Percentiles rank a stretch among this genome's conserved stretches.
Conservation (phyloP, 2,888 invertebrate genomes). For the Drosophila tripunctata region DNA sequence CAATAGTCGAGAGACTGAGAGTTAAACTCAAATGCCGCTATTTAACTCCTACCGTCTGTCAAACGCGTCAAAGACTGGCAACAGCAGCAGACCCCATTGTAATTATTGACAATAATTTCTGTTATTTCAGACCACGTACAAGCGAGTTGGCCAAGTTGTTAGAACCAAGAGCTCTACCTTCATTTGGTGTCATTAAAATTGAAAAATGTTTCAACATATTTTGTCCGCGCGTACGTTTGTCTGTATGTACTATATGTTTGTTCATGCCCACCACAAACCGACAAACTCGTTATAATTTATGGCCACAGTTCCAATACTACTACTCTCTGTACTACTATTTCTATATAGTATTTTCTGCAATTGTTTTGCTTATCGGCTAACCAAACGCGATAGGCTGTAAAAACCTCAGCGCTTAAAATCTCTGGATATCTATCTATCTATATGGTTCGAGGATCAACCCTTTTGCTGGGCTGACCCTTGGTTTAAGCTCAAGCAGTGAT, state of each 20-base stretch:
- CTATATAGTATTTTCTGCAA: conserved; percentile 7
- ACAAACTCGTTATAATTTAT: conserved; percentile 63
- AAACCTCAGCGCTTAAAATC: conserved; percentile 45
- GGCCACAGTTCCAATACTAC: conserved; percentile 40
- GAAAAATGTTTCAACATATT: conserved; percentile 65
- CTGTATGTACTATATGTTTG: too few species aligned
- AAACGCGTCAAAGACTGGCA: conserved; percentile 72
- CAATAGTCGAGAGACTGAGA: too few species aligned
- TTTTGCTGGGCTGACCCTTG: conserved; percentile 63
- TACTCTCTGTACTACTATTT: too few species aligned
- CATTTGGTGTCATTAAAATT: conserved; percentile 72
- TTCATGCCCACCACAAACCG: conserved; percentile 52
- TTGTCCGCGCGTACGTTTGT: too few species aligned
- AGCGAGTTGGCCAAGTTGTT: conserved; percentile 26
- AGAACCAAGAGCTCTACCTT: conserved; percentile 38
- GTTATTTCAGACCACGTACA: conserved; percentile 57
- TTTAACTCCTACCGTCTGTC: conserved; percentile 77
- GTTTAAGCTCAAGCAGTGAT: conserved; percentile 47
- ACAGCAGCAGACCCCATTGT: conserved; percentile 66
- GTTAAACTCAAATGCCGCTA: conserved; percentile 59
- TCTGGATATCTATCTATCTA: conserved; percentile 2
- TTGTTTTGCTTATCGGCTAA: conserved; percentile 31
- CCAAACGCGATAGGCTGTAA: conserved; percentile 64
- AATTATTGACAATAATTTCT: conserved; percentile 80
- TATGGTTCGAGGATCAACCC: conserved; percentile 55